A percentile compares a stretch with the other conserved stretches of the same genome.
phyloP scores from a whole-genome alignment of 2,888 invertebrate species.

The Drosophila anomalata region DNA sequence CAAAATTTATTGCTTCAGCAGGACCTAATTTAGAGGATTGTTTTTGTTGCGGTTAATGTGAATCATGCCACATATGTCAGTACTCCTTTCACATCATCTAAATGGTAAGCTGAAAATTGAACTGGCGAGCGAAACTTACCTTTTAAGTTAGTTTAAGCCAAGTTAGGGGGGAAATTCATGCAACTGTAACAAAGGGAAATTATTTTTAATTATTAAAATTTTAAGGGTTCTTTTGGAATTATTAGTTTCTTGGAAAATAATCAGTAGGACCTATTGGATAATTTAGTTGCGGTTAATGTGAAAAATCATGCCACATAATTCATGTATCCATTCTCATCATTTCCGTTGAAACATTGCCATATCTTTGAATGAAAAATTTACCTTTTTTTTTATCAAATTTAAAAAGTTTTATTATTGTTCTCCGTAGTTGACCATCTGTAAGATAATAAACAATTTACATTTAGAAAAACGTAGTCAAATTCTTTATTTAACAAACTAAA shows the following conservation, averaged over 20 bases:
- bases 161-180: neutral
- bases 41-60: conserved; percentile 79
- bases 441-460: neutral
- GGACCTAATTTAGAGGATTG: conserved; percentile 80
- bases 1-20: conserved; percentile 57
- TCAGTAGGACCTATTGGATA: conserved; percentile 71
- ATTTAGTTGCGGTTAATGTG: conserved; percentile 63
- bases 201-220: neutral
- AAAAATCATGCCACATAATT: conserved; percentile 61
- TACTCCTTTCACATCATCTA: conserved; percentile 46
- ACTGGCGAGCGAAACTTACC: conserved; percentile 8
- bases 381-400: neutral
- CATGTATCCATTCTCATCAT: conserved; percentile 69
- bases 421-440: neutral
- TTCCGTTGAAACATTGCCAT: neutral
- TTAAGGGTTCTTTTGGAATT: neutral
- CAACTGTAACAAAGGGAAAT: conserved; percentile 14
- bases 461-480: neutral
- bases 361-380: conserved; percentile 1
- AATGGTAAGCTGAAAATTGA: neutral
- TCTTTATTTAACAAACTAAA: too few relatives aligned
- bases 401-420: neutral
- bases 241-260: neutral
- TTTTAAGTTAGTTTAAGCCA: neutral
- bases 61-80: conserved; percentile 73